A percentile compares a stretch with the other conserved stretches of the same genome.
Evolutionary conservation across 2,888 invertebrate genomes (phyloP).

Genomic region (Drosophila phalerata): DNA sequence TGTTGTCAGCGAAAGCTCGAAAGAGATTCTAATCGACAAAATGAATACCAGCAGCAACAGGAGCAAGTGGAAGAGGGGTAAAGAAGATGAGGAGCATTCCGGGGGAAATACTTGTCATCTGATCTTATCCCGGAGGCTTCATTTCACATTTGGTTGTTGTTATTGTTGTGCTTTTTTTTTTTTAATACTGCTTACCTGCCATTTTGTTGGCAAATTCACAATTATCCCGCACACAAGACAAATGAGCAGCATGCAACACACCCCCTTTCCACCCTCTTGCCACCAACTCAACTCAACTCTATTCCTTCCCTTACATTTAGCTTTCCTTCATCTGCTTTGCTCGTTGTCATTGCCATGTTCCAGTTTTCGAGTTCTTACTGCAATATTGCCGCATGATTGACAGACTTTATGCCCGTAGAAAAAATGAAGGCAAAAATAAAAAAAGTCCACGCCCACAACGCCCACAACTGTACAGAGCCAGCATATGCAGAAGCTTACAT

Average conservation of each 20-base stretch:
- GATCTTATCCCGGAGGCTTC: conserved; percentile 50
- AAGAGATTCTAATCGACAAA: conserved; percentile 55
- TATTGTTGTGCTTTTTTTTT: not conserved
- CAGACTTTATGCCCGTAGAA: conserved; percentile 50
- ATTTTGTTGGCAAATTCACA: conserved; percentile 48
- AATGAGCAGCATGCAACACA: not conserved
- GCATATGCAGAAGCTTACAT: conserved; percentile 24
- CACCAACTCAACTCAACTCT: too few species aligned
- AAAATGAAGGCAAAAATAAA: not conserved
- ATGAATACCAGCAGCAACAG: conserved; percentile 37
- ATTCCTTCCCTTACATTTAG: too few species aligned
- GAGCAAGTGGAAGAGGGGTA: not conserved
- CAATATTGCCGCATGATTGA: conserved; percentile 62
- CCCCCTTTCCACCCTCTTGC: too few species aligned
- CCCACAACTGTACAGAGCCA: not conserved
- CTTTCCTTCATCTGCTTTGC: not conserved
- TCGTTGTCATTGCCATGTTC: conserved; percentile 15
- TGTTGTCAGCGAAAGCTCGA: conserved; percentile 42
- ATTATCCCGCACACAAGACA: conserved; percentile 19
- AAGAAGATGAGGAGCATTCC: not conserved
- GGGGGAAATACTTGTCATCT: conserved; percentile 14
- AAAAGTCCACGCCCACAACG: conserved; percentile 15
- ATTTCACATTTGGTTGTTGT: conserved; percentile 38
- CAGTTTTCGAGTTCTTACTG: conserved; percentile 40
- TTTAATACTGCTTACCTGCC: conserved; percentile 55